phyloP scores from a whole-genome alignment of 2,113 vertebrate genomes.

The Epinephelus moara region DNA sequence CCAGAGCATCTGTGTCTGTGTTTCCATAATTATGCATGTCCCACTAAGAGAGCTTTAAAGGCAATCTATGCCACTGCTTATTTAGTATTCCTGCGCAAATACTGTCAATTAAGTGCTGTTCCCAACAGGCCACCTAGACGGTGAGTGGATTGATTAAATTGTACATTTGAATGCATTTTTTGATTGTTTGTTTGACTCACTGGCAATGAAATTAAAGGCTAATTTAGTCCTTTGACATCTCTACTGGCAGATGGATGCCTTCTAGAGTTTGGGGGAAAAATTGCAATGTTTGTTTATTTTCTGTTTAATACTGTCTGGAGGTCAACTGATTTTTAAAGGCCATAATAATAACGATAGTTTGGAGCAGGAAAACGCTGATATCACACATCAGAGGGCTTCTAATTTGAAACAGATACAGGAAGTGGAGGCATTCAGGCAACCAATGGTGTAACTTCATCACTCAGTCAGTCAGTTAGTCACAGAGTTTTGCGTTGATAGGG shows the following conservation, averaged over 20 bases:
- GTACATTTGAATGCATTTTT: constrained; percentile 54
- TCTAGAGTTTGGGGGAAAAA: neutral
- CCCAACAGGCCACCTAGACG: constrained; percentile 57
- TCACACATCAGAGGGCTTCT: too few relatives aligned
- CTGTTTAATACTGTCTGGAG: neutral
- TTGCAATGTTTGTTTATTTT: neutral
- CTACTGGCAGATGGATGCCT: neutral
- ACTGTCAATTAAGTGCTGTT: constrained; percentile 71
- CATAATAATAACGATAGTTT: too few relatives aligned
- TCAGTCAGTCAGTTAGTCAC: too few relatives aligned
- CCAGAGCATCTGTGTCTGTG: constrained; percentile 75
- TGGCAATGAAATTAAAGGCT: constrained; percentile 32
- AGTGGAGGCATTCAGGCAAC: too few relatives aligned
- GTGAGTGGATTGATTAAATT: constrained; percentile 68
- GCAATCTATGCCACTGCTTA: constrained; percentile 66
- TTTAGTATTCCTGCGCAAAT: constrained; percentile 67
- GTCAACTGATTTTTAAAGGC: too few relatives aligned
- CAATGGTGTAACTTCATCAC: too few relatives aligned
- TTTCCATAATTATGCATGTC: constrained; percentile 72
- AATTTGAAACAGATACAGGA: too few relatives aligned
- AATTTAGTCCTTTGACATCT: constrained; percentile 30
- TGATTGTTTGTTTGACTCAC: constrained; percentile 40
- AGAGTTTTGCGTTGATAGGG: too few relatives aligned
- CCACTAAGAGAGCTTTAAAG: constrained; percentile 72
- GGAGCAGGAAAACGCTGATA: too few relatives aligned